Evolutionary conservation across 2,113 vertebrate species (phyloP), one percentile per base, ranked within the genome.

Genomic region (Embiotoca jacksoni): DNA sequence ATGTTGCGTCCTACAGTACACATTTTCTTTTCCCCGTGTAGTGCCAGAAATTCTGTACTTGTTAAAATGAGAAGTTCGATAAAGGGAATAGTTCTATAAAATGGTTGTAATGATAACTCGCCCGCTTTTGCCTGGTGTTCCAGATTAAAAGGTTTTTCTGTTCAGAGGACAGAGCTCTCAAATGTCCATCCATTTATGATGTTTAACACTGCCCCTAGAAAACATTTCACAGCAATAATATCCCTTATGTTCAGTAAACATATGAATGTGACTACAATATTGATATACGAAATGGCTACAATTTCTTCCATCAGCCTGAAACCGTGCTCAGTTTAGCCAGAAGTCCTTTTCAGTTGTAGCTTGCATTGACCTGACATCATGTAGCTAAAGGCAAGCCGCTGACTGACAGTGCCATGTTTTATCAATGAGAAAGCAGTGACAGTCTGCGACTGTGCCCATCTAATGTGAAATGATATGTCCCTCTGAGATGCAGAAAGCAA

Each of bases 351-450:
- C 37, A 62, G 67, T 41, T 1, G 15, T 46, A 33, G 53, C 49
- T 83, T 50, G 67, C 61, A 55, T 55, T 81, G 64, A 83, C 64
- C 66, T 75, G 69, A 81, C 73, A 53, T 31, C 31, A 5, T n/a
- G 53, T 15, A 60, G 80, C 69, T 64, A 10, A 78, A 67, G 72
- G 80, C 44, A 32, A 71, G 50, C 36, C 14, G 6, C 3, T 58
- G 60, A 70, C 70, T 59, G 59, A 46, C 36, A n/a, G 50, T 15
- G n/a, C 32, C 70, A 41, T 16, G 33, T 77, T 57, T 46, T 67
- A 80, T 58, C 46, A 59, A 15, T 52, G 39, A 63, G 13, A 33
- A 46, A 64, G 46, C 33, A 36, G 14, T 53, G 30, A 55, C 61
- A 36, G 41, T 41, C 30, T 46, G n/a, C 2, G 9, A 39, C 33